phyloP scores from a whole-genome alignment of 2,113 vertebrate genomes.

The Megaceryle torquata region DNA sequence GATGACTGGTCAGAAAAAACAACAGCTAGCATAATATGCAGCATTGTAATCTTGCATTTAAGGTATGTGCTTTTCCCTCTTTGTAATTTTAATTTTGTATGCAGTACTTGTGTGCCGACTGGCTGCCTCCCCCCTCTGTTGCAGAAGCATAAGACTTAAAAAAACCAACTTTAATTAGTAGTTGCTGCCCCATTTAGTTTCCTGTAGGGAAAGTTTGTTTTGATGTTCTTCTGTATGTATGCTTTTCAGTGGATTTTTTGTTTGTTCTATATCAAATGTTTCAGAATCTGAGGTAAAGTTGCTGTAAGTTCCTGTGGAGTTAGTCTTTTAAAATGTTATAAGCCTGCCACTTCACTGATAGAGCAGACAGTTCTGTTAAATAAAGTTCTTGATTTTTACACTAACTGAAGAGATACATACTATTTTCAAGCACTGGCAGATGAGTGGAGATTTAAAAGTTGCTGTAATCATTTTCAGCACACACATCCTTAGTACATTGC shows the following conservation, averaged over 20 bases:
- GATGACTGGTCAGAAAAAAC: neutral
- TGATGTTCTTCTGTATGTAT: neutral
- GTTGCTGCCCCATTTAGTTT: neutral
- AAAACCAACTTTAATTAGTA: neutral
- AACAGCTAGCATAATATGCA: neutral
- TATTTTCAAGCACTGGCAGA: neutral
- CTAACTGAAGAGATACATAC: neutral
- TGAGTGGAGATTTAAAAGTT: neutral
- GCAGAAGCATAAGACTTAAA: neutral
- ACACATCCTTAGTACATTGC: neutral
- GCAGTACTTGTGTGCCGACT: neutral
- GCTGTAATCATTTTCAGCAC: neutral
- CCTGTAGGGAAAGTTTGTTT: neutral
- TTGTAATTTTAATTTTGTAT: neutral
- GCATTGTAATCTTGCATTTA: neutral
- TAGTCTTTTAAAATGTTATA: neutral
- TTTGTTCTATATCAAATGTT: neutral
- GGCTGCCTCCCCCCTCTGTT: neutral
- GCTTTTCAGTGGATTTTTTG: neutral
- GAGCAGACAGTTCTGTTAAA: neutral
- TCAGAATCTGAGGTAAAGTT: neutral
- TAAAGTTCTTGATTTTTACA: neutral
- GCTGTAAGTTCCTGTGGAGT: neutral
- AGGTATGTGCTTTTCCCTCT: neutral
- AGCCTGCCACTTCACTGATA: neutral